Base-by-base conservation (phyloP, 2,797 vertebrate genomes). In the Schizopygopsis malacanthus region DNA sequence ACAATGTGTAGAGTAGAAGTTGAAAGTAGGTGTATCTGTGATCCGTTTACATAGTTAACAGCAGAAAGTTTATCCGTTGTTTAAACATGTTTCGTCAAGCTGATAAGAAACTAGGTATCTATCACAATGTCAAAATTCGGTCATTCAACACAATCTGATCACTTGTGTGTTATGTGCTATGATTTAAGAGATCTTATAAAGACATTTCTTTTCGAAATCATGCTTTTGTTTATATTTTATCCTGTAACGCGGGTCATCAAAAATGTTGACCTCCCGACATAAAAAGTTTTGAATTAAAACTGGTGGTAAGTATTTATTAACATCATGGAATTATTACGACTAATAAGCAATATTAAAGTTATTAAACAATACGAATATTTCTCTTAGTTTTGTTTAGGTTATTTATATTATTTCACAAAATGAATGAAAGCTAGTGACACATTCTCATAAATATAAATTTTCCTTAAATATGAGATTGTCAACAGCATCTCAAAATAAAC, bases 31-130 rank as follows among this genome's bases (percentile, higher is more conserved):
- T 20, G 8, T 11, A 8, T 47, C 8, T 65, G 5, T 52, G 43
- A 69, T 22, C 45, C 28, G 18, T 65, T 67, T 15, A 80, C 41
- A 15, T 67, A 77, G 33, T 65, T 82, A 52, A 82, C 67, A 28
- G 15, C n/a, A 59, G 39, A 82, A 6, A 15, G 39, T 45, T 72
- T 2, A 56, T 28, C 9, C 28, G 22, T 18, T 28, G 15, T 59
- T 61, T n/a, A 50, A 83, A 39, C 18, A 67, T 76, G 82, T 83
- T 83, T 67, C 72, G 45, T 25, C 82, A 39, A 15, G 25, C 18
- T 63, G 56, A 33, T 39, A 76, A 65, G 43, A 83, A 83, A 83
- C 43, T 83, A 77, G 70, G 54, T 75, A 73, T 45, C 28, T 16
- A 56, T 18, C 13, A 13, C 28, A 39, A 10, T 56, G 47, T 56